Evolutionary conservation across 2,113 vertebrate genomes (phyloP).

Genomic region (Heterochromis multidens): DNA sequence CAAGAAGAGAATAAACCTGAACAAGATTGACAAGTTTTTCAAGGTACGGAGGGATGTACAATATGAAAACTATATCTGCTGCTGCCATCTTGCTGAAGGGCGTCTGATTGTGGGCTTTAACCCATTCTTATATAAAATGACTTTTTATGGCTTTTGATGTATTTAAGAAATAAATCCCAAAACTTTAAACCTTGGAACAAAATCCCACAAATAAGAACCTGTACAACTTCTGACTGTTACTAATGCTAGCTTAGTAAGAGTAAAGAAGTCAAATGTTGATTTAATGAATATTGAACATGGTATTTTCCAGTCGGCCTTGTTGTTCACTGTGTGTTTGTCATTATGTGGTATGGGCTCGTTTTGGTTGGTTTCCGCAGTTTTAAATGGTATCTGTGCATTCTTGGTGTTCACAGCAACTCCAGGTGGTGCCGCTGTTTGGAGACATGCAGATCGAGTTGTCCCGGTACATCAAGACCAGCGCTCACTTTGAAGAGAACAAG

Average conservation of each 20-base stretch:
- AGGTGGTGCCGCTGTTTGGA: conserved; percentile 95
- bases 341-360: not conserved
- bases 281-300: not conserved
- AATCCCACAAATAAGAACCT: not conserved
- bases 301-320: not conserved
- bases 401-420: conserved; percentile 83
- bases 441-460: conserved; percentile 99
- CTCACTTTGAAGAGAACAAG: conserved; percentile 98
- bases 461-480: conserved; percentile 97
- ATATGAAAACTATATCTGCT: not conserved
- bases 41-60: conserved; percentile 77
- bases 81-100: too few species aligned
- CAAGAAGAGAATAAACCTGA: conserved; percentile 96
- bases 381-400: not conserved
- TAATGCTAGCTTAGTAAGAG: not conserved
- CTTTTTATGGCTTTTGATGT: accelerated
- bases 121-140: accelerated
- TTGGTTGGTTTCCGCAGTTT: not conserved
- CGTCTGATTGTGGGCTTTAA: not conserved
- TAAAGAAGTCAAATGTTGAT: too few species aligned
- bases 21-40: conserved; percentile 97
- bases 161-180: not conserved
- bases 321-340: not conserved
- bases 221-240: not conserved
- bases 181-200: not conserved